Evolutionary conservation across 2,113 vertebrate species (phyloP), one percentile per base, ranked within the genome.

Genomic region (Myiagra hebetior): DNA sequence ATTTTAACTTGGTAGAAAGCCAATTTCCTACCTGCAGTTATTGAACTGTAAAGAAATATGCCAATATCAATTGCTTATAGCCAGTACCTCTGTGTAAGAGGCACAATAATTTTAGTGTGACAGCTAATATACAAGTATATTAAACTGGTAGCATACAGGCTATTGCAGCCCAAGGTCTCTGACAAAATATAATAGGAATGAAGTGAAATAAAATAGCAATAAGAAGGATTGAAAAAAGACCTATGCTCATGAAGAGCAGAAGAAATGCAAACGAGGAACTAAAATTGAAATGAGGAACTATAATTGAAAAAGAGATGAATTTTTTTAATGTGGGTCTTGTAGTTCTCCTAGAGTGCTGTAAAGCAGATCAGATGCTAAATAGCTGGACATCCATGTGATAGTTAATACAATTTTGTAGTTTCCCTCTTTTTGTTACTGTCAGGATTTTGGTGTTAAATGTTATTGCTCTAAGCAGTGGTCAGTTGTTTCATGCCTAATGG

Each of bases 1-100:
- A 92, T 97, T 96, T 91, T 81, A 94, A 42, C 50, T 70, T 81
- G 37, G 41, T 90, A 95, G 92, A 97, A 97, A 96, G 91, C 31
- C 28, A 53, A 69, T 96, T 97, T 96, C 91, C 74, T 91, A 88
- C 77, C 69, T 57, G 6, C 50, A 93, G 31, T 91, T 94, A 91
- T 57, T 93, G 72, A 93, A 87, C 65, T 84, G 80, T 81, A 94
- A 83, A 96, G 76, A 96, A 97, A 95, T 92, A 67, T 90, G 77
- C 59, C 89, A 92, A 50, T 95, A 93, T 74, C 37, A 53, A 60
- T 95, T 94, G 60, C 83, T 87, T 95, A 27, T 79, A 91, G 74
- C 91, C 84, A 89, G 64, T 95, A 65, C 14, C 27, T 94, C 47
- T 72, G 44, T 37, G 49, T 57, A 79, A 52, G 78, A 97, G 53